Conservation (phyloP, 2,797 vertebrate species). For the Anomalospiza imberbis region DNA sequence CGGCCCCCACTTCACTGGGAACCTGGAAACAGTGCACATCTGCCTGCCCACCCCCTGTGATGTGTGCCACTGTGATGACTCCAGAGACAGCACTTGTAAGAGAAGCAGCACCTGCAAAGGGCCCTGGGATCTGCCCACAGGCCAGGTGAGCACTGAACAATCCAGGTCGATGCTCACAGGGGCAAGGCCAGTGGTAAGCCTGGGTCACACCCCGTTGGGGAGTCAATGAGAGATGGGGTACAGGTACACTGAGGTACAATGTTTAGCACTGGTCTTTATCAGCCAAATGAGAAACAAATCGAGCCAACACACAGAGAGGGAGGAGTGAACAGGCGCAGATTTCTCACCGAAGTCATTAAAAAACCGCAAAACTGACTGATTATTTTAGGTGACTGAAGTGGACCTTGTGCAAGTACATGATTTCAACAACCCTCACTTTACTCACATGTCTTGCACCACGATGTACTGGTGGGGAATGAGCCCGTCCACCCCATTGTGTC, state of each 20-base stretch:
- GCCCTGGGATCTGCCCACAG: not conserved
- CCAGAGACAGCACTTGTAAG: not conserved
- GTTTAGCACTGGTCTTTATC: not conserved
- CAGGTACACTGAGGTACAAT: not conserved
- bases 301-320: fast-evolving
- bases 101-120: not conserved
- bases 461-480: constrained; percentile 99
- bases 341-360: not conserved
- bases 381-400: not conserved
- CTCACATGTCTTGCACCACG: constrained; percentile 98
- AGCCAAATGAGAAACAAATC: not conserved
- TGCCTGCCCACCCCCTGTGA: fast-evolving
- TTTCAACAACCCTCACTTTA: not conserved
- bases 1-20: not conserved
- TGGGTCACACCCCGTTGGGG: not conserved
- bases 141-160: not conserved
- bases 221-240: not conserved
- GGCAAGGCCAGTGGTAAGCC: not conserved
- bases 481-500: constrained; percentile 95
- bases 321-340: not conserved
- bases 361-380: not conserved
- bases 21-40: not conserved
- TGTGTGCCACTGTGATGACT: not conserved
- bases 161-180: fast-evolving
- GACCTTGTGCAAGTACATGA: fast-evolving